Conservation (phyloP, 1,140 invertebrate species). For the Zaprionus taronus region DNA sequence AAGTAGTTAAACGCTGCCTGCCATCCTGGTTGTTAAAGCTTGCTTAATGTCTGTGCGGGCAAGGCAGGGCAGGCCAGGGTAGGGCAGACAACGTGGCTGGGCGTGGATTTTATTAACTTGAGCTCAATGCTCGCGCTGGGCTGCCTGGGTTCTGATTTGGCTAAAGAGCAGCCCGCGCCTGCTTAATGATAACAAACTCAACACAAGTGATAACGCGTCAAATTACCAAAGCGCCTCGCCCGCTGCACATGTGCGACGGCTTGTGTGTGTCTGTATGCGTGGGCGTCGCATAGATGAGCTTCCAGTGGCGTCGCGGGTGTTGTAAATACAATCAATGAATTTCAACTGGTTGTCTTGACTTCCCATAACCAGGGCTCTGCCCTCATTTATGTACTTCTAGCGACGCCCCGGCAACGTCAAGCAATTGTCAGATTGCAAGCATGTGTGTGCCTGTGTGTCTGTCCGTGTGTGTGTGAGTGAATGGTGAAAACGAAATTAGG, state of each 20-base stretch:
- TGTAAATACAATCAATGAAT: constrained; percentile 83
- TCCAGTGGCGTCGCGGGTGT: constrained; percentile 55
- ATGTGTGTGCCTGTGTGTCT: constrained; percentile 28
- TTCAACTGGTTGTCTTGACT: constrained; percentile 78
- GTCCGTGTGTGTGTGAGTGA: constrained; percentile 45
- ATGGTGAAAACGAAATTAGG: constrained; percentile 75
- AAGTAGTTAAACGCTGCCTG: constrained; percentile 51
- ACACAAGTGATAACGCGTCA: constrained; percentile 82
- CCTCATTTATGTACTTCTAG: constrained; percentile 51
- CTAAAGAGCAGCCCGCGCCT: constrained; percentile 71
- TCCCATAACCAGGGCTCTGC: constrained; percentile 27
- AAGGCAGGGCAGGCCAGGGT: not conserved
- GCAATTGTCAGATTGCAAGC: constrained; percentile 52
- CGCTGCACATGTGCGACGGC: constrained; percentile 4
- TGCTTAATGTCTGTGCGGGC: constrained; percentile 65
- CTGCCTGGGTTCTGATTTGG: constrained; percentile 68
- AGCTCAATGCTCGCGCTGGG: constrained; percentile 36
- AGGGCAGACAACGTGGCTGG: constrained; percentile 1
- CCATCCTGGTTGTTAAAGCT: constrained; percentile 66
- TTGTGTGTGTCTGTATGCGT: constrained; percentile 11
- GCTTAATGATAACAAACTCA: constrained; percentile 83
- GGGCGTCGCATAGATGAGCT: constrained; percentile 16
- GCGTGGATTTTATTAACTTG: constrained; percentile 72
- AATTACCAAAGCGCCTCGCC: constrained; percentile 67
- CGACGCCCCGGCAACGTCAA: constrained; percentile 19